Evolutionary conservation across 2,888 invertebrate genomes (phyloP).

Genomic region (Drosophila flavopinicola): DNA sequence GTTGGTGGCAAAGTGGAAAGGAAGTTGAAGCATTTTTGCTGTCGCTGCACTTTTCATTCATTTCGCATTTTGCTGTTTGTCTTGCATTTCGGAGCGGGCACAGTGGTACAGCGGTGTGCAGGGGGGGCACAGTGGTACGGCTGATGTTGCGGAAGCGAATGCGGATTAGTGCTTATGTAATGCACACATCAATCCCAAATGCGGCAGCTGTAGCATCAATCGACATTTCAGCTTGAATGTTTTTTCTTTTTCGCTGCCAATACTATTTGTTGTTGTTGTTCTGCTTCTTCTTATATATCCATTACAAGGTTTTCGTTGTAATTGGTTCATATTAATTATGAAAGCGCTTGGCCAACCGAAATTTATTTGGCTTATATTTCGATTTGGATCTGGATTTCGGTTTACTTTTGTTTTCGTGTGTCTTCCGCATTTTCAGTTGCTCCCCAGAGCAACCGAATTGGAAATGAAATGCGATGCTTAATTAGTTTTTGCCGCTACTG

Average conservation of each 20-base stretch:
- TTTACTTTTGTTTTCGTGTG: slow-evolving; percentile 33
- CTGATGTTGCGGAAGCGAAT: slow-evolving; percentile 28
- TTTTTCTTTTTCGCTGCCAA: slow-evolving; percentile 25
- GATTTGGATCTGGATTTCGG: slow-evolving; percentile 57
- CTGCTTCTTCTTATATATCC: slow-evolving; percentile 35
- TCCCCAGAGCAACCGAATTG: slow-evolving; percentile 56
- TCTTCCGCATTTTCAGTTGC: slow-evolving; percentile 18
- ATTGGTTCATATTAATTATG: slow-evolving; percentile 77
- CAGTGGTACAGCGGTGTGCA: not conserved
- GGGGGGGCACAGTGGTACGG: not conserved
- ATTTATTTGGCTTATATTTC: slow-evolving; percentile 79
- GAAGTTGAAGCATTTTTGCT: slow-evolving; percentile 52
- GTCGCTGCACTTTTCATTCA: slow-evolving; percentile 64
- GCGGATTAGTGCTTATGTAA: slow-evolving; percentile 71
- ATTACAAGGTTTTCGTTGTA: slow-evolving; percentile 48
- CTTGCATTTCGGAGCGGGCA: slow-evolving; percentile 27
- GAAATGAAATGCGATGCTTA: slow-evolving; percentile 78
- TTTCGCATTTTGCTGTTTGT: slow-evolving; percentile 54
- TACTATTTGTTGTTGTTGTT: not conserved
- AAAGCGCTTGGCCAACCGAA: slow-evolving; percentile 73
- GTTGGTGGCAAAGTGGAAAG: not conserved
- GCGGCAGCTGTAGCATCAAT: slow-evolving; percentile 14
- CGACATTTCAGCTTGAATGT: slow-evolving; percentile 30
- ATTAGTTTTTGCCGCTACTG: slow-evolving; percentile 67
- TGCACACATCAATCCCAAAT: slow-evolving; percentile 64